A percentile compares a stretch with the other conserved stretches of the same genome.
Conservation (phyloP, 2,113 vertebrate genomes). For the Chaenogobius annularis region DNA sequence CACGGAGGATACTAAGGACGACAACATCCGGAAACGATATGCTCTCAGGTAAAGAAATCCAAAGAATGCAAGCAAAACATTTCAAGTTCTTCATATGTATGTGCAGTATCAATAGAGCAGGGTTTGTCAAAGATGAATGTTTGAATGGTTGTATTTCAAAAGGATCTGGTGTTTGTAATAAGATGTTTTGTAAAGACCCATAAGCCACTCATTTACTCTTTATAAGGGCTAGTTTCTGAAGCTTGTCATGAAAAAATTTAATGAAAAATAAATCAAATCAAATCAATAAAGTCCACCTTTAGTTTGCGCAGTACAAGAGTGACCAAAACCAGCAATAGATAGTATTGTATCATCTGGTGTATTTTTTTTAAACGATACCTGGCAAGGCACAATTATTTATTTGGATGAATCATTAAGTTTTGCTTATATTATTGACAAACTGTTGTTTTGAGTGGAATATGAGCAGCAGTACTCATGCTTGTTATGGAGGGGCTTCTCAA, state of each 20-base stretch:
- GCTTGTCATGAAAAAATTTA: not conserved
- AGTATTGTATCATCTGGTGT: not conserved
- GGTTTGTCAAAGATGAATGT: not conserved
- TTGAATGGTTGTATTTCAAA: not conserved
- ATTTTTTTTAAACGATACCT: not conserved
- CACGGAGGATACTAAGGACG: conserved; percentile 1
- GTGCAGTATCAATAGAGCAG: not conserved
- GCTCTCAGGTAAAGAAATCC: conserved; percentile 1
- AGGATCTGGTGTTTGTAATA: not conserved
- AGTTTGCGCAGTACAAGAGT: not conserved
- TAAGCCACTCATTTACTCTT: not conserved
- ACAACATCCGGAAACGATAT: not conserved
- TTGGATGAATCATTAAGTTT: not conserved
- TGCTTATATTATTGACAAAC: no score
- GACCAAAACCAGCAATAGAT: not conserved
- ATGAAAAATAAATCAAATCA: no score
- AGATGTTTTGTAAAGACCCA: not conserved
- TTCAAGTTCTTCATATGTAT: not conserved
- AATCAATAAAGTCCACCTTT: not conserved
- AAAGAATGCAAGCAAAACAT: not conserved
- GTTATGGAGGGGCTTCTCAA: no score
- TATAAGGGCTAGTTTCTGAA: not conserved
- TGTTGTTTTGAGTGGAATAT: no score
- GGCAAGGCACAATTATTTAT: not conserved
- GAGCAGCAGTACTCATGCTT: no score